Base-by-base conservation (phyloP, 2,888 invertebrate genomes). In the Synergus itoensis region DNA sequence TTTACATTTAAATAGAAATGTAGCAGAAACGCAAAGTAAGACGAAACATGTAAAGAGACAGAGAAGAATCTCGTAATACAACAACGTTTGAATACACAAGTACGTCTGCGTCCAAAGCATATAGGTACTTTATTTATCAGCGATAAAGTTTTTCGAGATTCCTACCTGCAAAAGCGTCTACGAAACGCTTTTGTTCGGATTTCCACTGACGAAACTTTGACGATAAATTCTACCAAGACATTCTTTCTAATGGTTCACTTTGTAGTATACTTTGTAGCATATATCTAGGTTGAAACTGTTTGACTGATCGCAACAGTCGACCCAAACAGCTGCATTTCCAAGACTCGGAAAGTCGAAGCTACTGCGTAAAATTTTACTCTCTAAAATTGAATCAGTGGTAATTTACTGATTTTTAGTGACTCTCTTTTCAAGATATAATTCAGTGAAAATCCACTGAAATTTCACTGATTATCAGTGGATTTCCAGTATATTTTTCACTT, bases 1-100 rank as follows among this genome's bases (percentile, higher is more conserved):
- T 73, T 73, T 73, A 53, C 53, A 48, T 73, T 73, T 53, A 73
- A 53, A 73, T 73, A 53, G 48, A 48, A 73, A 53, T 16, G 16
- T 53, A 28, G 36, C 45, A 21, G 45, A 21, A 36, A 73, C 16
- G 36, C 48, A n/a, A 48, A 7, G 45, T 21, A 21, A 60, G 21
- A 60, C 60, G 60, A 21, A 60, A 60, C 28, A 16, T 69, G 16
- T 69, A 48, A 73, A 36, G 48, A 28, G 73, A 53, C 43, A 67
- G n/a, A 73, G 48, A 73, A 73, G 48, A 73, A 73, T 73, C 73
- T 36, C 53, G 48, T 73, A 73, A 73, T 73, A 73, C 48, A 73
- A 28, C 67, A 67, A 67, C 18, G 48, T 48, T 48, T 73, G 73
- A 73, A 73, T 73, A 48, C 48, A 53, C 36, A 53, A 69, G 48